A percentile compares a stretch with the other conserved stretches of the same genome.
Conservation (phyloP, 2,113 vertebrate species). For the Glaucidium brasilianum region DNA sequence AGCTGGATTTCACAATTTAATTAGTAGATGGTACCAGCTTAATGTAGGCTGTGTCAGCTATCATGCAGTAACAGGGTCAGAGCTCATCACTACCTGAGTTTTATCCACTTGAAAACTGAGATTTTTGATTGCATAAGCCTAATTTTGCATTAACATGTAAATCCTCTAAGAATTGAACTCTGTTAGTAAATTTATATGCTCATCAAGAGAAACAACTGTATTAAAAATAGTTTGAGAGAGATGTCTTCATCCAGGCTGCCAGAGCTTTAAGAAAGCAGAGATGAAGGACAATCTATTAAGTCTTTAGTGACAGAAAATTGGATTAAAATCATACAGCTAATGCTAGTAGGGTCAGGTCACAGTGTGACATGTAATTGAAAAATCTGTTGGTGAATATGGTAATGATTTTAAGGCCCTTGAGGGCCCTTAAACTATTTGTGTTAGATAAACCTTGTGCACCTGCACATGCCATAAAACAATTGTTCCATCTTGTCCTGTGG, state of each 20-base stretch:
- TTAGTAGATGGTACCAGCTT: background rate
- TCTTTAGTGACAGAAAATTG: background rate
- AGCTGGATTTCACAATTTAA: background rate
- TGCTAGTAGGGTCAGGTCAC: background rate
- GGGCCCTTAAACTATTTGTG: background rate
- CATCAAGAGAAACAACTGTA: background rate
- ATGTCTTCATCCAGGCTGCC: background rate
- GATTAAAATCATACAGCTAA: background rate
- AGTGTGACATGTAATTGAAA: background rate
- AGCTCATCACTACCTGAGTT: background rate
- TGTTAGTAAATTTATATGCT: background rate
- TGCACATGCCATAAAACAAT: background rate
- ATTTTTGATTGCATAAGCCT: background rate
- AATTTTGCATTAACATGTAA: background rate
- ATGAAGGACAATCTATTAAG: background rate
- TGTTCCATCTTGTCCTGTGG: background rate
- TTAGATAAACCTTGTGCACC: background rate
- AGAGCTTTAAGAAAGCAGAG: background rate
- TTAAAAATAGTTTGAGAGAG: background rate
- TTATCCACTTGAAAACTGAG: background rate
- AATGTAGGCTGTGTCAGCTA: background rate
- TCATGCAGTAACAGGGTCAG: background rate
- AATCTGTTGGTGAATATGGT: background rate
- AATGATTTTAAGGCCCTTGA: background rate
- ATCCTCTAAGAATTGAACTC: background rate